Evolutionary conservation across 2,888 invertebrate species (phyloP).

Genomic region (Agrotis segetum): DNA sequence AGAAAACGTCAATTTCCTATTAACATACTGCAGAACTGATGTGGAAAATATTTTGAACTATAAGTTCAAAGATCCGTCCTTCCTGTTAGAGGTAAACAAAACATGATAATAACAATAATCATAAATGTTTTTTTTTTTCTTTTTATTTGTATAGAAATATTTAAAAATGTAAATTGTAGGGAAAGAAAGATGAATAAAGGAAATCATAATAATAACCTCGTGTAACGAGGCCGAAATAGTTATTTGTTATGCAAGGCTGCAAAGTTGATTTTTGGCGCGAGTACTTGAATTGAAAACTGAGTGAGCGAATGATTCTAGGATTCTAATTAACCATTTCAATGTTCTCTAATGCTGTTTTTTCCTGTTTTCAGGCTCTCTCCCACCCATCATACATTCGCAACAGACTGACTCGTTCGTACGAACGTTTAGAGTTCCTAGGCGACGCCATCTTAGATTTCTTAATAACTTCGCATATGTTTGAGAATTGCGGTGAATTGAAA

Average conservation of each 20-base stretch:
- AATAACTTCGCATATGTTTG: slow-evolving; percentile 96
- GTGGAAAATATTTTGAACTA: slow-evolving; percentile 93
- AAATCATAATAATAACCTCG: no score
- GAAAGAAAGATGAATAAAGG: no score
- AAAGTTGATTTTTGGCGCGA: no score
- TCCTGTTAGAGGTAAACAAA: slow-evolving; percentile 93
- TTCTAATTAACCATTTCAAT: neutral
- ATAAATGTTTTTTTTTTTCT: no score
- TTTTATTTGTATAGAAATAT: no score
- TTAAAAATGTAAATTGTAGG: no score
- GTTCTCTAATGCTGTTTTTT: slow-evolving; percentile 3
- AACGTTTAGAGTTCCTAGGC: slow-evolving; percentile 97
- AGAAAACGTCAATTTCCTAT: slow-evolving; percentile 85
- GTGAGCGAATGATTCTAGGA: no score
- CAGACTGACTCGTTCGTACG: slow-evolving; percentile 96
- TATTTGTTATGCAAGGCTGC: no score
- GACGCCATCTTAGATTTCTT: slow-evolving; percentile 98
- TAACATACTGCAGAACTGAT: slow-evolving; percentile 81
- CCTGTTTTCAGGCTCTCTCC: slow-evolving; percentile 93
- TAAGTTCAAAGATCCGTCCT: slow-evolving; percentile 95
- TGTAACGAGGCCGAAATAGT: no score
- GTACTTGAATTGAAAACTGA: no score
- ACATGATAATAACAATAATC: no score
- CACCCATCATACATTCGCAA: slow-evolving; percentile 97
- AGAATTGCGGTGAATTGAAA: slow-evolving; percentile 92